phyloP scores from a whole-genome alignment of 1,140 invertebrate species.

The Apis laboriosa region DNA sequence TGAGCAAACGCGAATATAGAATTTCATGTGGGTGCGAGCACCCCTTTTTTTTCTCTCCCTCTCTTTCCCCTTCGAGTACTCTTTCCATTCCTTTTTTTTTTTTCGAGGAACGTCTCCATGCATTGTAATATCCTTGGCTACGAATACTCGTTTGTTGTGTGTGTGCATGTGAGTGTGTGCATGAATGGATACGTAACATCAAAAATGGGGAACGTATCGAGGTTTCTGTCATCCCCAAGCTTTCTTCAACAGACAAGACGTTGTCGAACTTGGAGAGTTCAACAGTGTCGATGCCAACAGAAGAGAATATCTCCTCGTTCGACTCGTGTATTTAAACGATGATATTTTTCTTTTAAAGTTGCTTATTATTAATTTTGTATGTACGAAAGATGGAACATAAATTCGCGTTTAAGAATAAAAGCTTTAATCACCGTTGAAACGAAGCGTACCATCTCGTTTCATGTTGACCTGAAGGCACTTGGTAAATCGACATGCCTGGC shows the following conservation, averaged over 20 bases:
- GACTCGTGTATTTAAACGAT: not conserved
- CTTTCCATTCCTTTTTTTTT: constrained; percentile 12
- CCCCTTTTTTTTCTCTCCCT: not conserved
- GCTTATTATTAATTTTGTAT: no score
- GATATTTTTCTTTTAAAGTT: not conserved
- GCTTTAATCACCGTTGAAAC: constrained; percentile 47
- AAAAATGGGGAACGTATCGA: not conserved
- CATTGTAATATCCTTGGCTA: constrained; percentile 45
- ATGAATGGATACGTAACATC: not conserved
- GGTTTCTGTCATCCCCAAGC: constrained; percentile 26
- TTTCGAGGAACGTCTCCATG: constrained; percentile 14
- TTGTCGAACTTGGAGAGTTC: not conserved
- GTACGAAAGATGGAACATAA: no score
- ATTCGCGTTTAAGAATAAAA: constrained; percentile 15
- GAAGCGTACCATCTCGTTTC: constrained; percentile 92
- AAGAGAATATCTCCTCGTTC: no score
- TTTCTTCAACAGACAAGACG: not conserved
- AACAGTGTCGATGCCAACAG: not conserved
- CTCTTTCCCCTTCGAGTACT: not conserved
- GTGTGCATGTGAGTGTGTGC: not conserved
- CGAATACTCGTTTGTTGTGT: not conserved
- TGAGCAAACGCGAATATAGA: constrained; percentile 57
- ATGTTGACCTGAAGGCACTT: constrained; percentile 97
- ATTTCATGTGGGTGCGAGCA: constrained; percentile 66
- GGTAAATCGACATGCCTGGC: constrained; percentile 95